phyloP scores from a whole-genome alignment of 2,113 vertebrate genomes.

The Cottus gobio region DNA sequence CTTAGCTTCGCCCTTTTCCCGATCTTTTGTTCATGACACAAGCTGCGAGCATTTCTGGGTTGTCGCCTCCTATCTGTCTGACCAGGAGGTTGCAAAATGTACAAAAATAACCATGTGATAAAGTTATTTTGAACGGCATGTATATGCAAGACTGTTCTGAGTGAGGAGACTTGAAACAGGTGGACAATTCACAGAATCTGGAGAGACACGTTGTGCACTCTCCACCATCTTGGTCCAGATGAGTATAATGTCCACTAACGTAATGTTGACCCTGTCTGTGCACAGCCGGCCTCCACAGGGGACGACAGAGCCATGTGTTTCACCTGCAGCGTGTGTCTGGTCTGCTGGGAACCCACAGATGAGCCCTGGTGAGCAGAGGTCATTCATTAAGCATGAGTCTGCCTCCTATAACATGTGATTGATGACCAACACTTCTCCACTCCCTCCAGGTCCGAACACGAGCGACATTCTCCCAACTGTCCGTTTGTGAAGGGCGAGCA shows the following conservation, averaged over 20 bases:
- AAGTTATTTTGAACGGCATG: neutral
- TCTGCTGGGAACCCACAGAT: conserved; percentile 99
- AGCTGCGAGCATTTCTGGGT: neutral
- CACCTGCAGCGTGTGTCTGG: conserved; percentile 98
- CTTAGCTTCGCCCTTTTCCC: neutral
- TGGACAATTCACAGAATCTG: neutral
- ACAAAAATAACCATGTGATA: neutral
- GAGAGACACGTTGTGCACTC: neutral
- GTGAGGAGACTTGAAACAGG: neutral
- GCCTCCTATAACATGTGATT: neutral
- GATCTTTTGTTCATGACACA: neutral
- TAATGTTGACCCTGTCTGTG: neutral
- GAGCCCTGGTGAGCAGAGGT: conserved; percentile 91
- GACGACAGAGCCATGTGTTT: conserved; percentile 99
- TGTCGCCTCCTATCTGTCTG: neutral
- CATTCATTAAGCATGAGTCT: neutral
- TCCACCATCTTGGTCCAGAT: neutral
- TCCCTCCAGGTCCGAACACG: conserved; percentile 93
- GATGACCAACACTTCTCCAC: neutral
- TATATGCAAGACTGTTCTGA: neutral
- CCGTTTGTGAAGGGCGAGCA: conserved; percentile 99
- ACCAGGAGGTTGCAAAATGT: neutral
- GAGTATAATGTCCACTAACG: neutral
- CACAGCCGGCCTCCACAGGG: conserved; percentile 95
- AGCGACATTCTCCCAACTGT: conserved; percentile 98